Evolutionary conservation across 2,888 invertebrate species (phyloP).

Genomic region (Eristalis intricaria): DNA sequence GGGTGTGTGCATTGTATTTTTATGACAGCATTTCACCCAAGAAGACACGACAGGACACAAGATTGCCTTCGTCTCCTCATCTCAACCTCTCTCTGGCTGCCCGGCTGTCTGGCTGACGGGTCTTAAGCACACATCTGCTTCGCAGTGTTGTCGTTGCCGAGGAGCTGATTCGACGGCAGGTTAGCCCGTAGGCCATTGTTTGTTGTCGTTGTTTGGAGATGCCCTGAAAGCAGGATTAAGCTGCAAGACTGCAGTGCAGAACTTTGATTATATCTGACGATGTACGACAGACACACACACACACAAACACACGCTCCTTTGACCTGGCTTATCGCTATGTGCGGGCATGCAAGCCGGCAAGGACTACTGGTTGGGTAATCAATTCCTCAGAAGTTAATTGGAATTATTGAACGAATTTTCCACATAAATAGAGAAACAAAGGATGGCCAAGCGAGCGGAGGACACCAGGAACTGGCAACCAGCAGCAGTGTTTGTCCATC

Average conservation of each 20-base stretch:
- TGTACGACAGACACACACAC: not conserved
- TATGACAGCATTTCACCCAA: constrained; percentile 43
- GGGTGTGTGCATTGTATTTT: constrained; percentile 21
- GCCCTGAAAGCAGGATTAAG: constrained; percentile 43
- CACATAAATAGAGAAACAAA: constrained; percentile 7
- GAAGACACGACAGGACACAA: constrained; percentile 20
- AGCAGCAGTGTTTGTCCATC: constrained; percentile 7
- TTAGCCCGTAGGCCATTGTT: constrained; percentile 36
- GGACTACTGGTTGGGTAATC: constrained; percentile 25
- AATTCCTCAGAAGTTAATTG: constrained; percentile 40
- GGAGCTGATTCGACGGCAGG: not conserved
- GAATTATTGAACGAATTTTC: constrained; percentile 41
- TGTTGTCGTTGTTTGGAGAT: constrained; percentile 31
- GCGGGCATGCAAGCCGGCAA: not conserved
- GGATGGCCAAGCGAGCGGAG: not conserved
- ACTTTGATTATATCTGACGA: constrained; percentile 36
- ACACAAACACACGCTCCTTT: not conserved
- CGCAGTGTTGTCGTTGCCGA: constrained; percentile 4
- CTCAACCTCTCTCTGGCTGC: too few relatives aligned
- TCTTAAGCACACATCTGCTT: constrained; percentile 35
- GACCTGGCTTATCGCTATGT: not conserved
- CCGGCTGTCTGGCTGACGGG: not conserved
- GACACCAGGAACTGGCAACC: not conserved
- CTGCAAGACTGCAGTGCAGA: constrained; percentile 43
- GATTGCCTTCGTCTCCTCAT: not conserved